A percentile compares a stretch with the other conserved stretches of the same genome.
These are phyloP conservation scores for Otolemur crassicaudatus DNA, from an alignment of 2,797 vertebrate species.

Conservation along the genomic window DNA sequence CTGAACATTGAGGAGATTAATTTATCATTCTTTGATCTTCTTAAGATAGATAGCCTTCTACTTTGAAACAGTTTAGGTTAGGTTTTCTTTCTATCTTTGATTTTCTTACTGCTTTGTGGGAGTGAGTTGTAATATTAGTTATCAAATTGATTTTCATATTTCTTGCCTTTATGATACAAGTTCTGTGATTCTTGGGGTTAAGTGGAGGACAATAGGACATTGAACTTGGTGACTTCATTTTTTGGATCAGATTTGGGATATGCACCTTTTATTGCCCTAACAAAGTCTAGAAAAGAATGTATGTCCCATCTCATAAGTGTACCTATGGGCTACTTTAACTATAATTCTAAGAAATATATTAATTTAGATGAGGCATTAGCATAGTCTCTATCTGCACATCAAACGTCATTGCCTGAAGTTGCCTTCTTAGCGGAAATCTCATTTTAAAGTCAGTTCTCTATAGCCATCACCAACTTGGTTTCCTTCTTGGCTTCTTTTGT, in stretches of 20 bases:
- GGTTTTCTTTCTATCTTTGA: neutral
- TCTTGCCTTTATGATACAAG: slow-evolving; percentile 33
- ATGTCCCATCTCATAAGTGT: slow-evolving; percentile 6
- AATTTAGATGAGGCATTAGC: neutral
- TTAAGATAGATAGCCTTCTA: neutral
- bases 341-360: neutral
- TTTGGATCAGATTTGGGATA: slow-evolving; percentile 1
- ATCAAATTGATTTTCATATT: slow-evolving; percentile 17
- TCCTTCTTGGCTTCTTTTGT: slow-evolving; percentile 45
- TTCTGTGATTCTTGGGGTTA: neutral
- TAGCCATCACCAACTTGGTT: neutral
- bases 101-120: slow-evolving; percentile 20
- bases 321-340: neutral
- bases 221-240: neutral
- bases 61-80: neutral
- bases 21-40: neutral
- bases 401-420: neutral
- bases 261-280: neutral
- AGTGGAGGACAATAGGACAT: neutral
- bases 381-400: neutral
- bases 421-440: neutral
- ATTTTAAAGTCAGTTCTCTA: neutral
- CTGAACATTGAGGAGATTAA: neutral
- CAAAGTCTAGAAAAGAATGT: slow-evolving; percentile 25
- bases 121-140: slow-evolving; percentile 41